phyloP scores from a whole-genome alignment of 1,140 invertebrate species.

The Scaptomyza hsui region DNA sequence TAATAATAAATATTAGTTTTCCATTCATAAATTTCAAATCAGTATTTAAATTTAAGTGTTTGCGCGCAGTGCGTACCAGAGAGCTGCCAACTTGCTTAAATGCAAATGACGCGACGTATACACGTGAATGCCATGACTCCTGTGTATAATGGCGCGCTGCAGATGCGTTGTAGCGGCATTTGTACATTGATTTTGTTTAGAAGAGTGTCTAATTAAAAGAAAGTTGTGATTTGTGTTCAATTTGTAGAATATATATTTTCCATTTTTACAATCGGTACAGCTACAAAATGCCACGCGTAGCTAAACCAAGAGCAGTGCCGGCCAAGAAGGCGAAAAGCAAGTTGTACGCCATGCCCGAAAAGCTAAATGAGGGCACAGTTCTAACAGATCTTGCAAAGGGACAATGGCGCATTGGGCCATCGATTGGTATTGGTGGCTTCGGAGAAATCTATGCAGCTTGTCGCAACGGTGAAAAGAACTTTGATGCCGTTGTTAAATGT shows the following conservation, averaged over 20 bases:
- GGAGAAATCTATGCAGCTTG: slow-evolving; percentile 94
- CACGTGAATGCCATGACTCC: slow-evolving; percentile 17
- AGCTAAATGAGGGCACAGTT: slow-evolving; percentile 90
- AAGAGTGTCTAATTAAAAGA: background rate
- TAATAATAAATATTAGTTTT: too few relatives aligned
- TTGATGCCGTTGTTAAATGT: slow-evolving; percentile 91
- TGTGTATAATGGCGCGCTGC: slow-evolving; percentile 27
- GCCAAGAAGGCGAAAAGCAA: slow-evolving; percentile 87
- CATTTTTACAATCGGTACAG: background rate
- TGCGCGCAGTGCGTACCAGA: background rate
- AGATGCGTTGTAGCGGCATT: slow-evolving; percentile 8
- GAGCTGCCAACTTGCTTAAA: slow-evolving; percentile 2
- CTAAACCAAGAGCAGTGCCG: slow-evolving; percentile 53
- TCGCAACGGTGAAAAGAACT: slow-evolving; percentile 86
- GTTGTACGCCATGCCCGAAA: slow-evolving; percentile 90
- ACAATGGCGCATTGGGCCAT: slow-evolving; percentile 93
- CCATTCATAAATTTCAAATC: background rate
- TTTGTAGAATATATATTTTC: background rate
- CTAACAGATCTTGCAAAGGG: slow-evolving; percentile 90
- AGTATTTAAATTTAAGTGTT: background rate
- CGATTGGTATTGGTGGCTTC: slow-evolving; percentile 96
- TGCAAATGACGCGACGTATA: slow-evolving; percentile 3
- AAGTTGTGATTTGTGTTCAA: slow-evolving; percentile 3
- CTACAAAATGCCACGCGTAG: slow-evolving; percentile 64
- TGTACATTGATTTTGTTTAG: slow-evolving; percentile 1